Evolutionary conservation across 1,140 invertebrate genomes (phyloP), one percentile per base, ranked within the genome.

Genomic region (Papilio polyxenes): DNA sequence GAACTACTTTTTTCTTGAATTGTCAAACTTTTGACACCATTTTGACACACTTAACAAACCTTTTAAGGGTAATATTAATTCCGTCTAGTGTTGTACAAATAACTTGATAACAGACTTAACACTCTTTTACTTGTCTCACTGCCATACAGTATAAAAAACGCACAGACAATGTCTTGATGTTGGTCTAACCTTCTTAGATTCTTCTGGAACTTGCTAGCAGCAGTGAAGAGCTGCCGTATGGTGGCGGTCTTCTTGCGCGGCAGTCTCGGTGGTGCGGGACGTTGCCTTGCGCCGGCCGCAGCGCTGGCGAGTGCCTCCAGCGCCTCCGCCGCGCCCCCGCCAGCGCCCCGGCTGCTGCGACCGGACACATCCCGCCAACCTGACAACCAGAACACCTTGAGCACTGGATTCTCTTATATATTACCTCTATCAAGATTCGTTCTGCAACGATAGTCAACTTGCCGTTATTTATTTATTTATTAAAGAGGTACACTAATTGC

Each of bases 121-220:
- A 31, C 23, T 31, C 23, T 31, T 31, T 31, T 31, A 31, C 0
- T 31, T 31, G 23, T 31, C 23, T 31, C 23, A 31, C 23, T 31
- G 23, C 23, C 23, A 31, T 31, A n/a, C 23, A 2, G 23, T 31
- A 31, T 31, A 31, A 31, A 31, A 31, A 31, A 31, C 23, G 0
- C 23, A 31, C 23, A 31, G 23, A 31, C 23, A 31, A 31, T 31
- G 23, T 31, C 23, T 44, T 3, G 40, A 44, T 44, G 82, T 44
- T 23, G 10, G 44, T 13, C 48, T 65, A 69, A 97, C 97, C 97
- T 97, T 91, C 98, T 96, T 56, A 99, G 94, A 88, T 97, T 97
- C 92, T 99, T 99, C 91, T 99, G 98, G 90, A 99, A 99, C 93
- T 99, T 99, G 85, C 98, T 98, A 11, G 98, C 97, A 4, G 98